Evolutionary conservation across 2,113 vertebrate genomes (phyloP).

Genomic region (Elgaria multicarinata): DNA sequence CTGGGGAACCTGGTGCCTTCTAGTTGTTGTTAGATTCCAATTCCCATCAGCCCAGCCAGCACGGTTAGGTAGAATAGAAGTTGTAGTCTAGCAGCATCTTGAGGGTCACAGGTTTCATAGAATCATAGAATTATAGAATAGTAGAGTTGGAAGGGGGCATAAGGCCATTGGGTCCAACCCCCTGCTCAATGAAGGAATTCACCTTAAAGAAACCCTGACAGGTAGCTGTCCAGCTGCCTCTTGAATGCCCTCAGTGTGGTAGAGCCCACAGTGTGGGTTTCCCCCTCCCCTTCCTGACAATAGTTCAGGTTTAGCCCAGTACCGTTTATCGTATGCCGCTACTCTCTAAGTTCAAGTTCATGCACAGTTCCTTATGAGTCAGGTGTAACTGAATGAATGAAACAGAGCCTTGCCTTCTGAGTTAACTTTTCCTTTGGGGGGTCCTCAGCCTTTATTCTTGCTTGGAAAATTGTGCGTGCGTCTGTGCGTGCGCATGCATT

Average conservation of each 20-base stretch:
- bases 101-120: not conserved
- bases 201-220: too few species aligned
- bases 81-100: not conserved
- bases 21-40: not conserved
- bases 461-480: constrained; percentile 51
- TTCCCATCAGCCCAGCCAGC: not conserved
- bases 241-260: too few species aligned
- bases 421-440: constrained; percentile 46
- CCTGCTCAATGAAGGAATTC: too few species aligned
- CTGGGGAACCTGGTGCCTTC: not conserved
- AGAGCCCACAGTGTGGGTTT: too few species aligned
- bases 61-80: not conserved
- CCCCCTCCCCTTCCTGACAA: too few species aligned
- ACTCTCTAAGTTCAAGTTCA: not conserved
- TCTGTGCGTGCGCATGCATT: not conserved
- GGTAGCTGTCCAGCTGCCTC: too few species aligned
- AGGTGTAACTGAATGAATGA: not conserved
- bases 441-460: constrained; percentile 44
- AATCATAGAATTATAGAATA: too few species aligned
- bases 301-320: not conserved
- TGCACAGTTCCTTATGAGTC: not conserved
- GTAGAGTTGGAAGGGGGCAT: too few species aligned
- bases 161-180: too few species aligned
- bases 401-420: constrained; percentile 20
- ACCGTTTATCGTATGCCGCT: not conserved